A percentile compares a stretch with the other conserved stretches of the same genome.
Evolutionary conservation across 2,888 invertebrate genomes (phyloP).

Genomic region (Sinohyriopsis cumingii): DNA sequence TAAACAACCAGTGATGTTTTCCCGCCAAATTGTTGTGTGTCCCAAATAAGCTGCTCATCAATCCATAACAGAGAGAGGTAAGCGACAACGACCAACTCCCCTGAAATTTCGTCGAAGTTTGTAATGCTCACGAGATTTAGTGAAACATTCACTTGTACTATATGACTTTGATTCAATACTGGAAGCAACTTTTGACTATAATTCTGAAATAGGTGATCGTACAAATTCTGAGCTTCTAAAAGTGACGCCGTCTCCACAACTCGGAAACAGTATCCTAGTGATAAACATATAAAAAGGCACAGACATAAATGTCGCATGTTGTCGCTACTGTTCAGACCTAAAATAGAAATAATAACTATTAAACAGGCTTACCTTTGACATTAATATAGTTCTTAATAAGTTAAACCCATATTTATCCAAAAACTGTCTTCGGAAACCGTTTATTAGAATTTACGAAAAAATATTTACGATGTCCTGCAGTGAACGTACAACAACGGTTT

Average conservation of each 20-base stretch:
- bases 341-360: too few species aligned
- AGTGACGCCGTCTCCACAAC: neutral
- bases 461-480: too few species aligned
- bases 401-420: too few species aligned
- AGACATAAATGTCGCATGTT: too few species aligned
- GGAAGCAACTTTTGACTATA: slow-evolving; percentile 16
- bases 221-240: slow-evolving; percentile 2
- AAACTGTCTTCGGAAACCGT: too few species aligned
- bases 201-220: slow-evolving; percentile 5
- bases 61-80: slow-evolving; percentile 7
- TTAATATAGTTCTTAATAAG: too few species aligned
- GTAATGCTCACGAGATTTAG: slow-evolving; percentile 12
- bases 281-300: too few species aligned
- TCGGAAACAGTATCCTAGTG: too few species aligned
- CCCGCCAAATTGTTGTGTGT: slow-evolving; percentile 11
- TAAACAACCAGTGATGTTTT: slow-evolving; percentile 7
- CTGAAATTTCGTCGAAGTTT: slow-evolving; percentile 23
- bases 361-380: too few species aligned
- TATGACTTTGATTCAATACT: neutral
- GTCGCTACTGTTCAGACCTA: too few species aligned
- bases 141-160: neutral
- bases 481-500: too few species aligned
- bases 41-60: slow-evolving; percentile 21
- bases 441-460: too few species aligned
- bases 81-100: slow-evolving; percentile 11